A percentile compares a stretch with the other conserved stretches of the same genome.
phyloP scores from a whole-genome alignment of 30 jellyfish, hydroid and myxozoan species.

The Aurelia coerulea region DNA sequence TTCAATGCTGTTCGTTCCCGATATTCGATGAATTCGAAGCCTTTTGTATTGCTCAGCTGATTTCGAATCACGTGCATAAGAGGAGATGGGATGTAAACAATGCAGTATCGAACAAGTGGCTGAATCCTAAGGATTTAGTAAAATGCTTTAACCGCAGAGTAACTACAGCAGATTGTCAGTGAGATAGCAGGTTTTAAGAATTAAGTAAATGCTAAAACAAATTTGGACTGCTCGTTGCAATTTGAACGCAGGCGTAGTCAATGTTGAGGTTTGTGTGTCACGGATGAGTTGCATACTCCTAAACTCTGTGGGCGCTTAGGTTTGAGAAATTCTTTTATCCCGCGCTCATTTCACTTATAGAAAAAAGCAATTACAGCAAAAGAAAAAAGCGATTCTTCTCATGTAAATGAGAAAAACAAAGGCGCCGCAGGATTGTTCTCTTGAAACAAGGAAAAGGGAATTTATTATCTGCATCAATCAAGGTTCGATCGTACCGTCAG shows the following conservation, averaged over 20 bases:
- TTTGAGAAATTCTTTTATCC: constrained; percentile 46
- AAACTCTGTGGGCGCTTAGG: constrained; percentile 55
- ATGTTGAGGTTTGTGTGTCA: constrained; percentile 17
- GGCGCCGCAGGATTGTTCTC: constrained; percentile 71
- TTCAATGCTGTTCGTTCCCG: not conserved
- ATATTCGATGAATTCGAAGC: constrained; percentile 43
- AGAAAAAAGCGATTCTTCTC: constrained; percentile 59
- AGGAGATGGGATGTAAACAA: constrained; percentile 39
- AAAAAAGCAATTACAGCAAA: constrained; percentile 64
- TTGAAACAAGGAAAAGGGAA: constrained; percentile 45
- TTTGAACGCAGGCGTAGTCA: constrained; percentile 27
- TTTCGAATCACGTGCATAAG: constrained; percentile 44
- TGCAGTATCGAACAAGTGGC: constrained; percentile 35
- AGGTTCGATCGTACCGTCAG: constrained; percentile 13
- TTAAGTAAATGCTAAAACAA: constrained; percentile 38
- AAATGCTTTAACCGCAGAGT: constrained; percentile 45
- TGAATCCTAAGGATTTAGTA: constrained; percentile 16
- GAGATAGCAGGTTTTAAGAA: constrained; percentile 37
- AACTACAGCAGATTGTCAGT: constrained; percentile 17
- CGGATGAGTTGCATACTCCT: constrained; percentile 10
- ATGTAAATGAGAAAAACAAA: constrained; percentile 63
- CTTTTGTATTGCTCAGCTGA: constrained; percentile 51
- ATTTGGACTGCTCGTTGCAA: constrained; percentile 1
- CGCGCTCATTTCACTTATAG: constrained; percentile 61
- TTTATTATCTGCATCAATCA: constrained; percentile 31